A percentile compares a stretch with the other conserved stretches of the same genome.
phyloP scores from a whole-genome alignment of 2,797 vertebrate genomes.

The Tympanoctomys barrerae region DNA sequence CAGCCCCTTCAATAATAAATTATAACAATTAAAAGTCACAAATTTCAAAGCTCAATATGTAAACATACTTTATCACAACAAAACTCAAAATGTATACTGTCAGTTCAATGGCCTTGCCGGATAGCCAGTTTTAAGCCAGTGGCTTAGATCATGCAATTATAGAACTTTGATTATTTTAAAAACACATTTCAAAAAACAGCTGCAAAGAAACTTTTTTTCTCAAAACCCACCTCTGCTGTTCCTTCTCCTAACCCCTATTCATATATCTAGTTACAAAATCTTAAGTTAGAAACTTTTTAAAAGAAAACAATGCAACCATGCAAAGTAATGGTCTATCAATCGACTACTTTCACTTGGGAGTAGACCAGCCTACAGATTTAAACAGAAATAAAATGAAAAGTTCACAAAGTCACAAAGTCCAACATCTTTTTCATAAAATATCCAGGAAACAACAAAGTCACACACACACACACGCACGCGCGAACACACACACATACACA shows the following conservation, averaged over 20 bases:
- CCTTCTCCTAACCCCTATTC: neutral
- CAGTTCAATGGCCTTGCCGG: conserved; percentile 68
- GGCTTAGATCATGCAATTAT: conserved; percentile 57
- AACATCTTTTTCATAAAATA: conserved; percentile 9
- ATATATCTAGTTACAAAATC: conserved; percentile 33
- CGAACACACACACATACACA: neutral
- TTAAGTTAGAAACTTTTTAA: neutral
- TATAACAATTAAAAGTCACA: conserved; percentile 83
- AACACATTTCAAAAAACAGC: conserved; percentile 68
- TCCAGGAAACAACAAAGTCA: conserved; percentile 7
- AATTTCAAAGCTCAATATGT: conserved; percentile 77
- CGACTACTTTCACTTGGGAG: neutral
- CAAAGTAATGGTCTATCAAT: neutral
- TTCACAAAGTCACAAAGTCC: neutral
- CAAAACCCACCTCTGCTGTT: neutral
- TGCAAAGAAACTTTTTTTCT: conserved; percentile 53
- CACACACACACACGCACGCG: neutral
- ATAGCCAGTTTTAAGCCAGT: conserved; percentile 66
- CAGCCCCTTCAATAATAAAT: conserved; percentile 81
- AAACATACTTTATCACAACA: conserved; percentile 79
- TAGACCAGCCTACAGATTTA: neutral
- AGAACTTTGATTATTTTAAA: conserved; percentile 67
- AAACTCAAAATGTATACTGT: conserved; percentile 75
- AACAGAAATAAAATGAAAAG: conserved; percentile 33
- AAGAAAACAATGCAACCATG: conserved; percentile 30